Evolutionary conservation across 2,888 invertebrate species (phyloP).

Genomic region (Pheosia tremula): DNA sequence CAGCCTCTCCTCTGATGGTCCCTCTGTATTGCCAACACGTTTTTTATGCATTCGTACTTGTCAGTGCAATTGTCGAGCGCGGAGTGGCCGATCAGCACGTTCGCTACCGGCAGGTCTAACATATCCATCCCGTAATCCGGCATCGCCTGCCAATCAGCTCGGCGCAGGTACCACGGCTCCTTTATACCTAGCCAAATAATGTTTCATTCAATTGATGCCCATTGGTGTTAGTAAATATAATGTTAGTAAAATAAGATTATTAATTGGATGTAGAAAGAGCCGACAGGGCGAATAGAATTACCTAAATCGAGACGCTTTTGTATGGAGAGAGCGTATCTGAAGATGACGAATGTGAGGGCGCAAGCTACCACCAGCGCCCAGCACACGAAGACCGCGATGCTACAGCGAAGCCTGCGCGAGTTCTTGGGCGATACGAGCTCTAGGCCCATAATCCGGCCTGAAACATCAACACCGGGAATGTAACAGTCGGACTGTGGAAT

Average conservation of each 20-base stretch:
- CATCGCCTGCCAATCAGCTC: slow-evolving; percentile 73
- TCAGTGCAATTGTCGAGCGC: slow-evolving; percentile 52
- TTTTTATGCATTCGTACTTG: slow-evolving; percentile 55
- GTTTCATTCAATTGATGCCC: slow-evolving; percentile 11
- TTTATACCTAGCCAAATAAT: slow-evolving; percentile 63
- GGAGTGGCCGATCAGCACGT: slow-evolving; percentile 67
- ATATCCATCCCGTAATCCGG: slow-evolving; percentile 49
- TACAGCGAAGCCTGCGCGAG: slow-evolving; percentile 65
- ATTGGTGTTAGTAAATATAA: not conserved
- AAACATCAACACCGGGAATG: slow-evolving; percentile 45
- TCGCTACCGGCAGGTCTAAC: slow-evolving; percentile 55
- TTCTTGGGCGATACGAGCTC: slow-evolving; percentile 66
- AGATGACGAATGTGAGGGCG: slow-evolving; percentile 61
- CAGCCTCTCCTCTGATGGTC: slow-evolving; percentile 54
- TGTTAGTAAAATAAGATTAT: not conserved
- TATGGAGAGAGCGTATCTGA: slow-evolving; percentile 50
- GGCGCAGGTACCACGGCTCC: slow-evolving; percentile 71
- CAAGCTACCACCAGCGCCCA: slow-evolving; percentile 68
- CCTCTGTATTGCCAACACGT: slow-evolving; percentile 55
- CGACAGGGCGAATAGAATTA: slow-evolving; percentile 32
- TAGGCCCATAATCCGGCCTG: slow-evolving; percentile 75
- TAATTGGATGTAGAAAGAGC: no score
- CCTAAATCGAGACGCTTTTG: slow-evolving; percentile 64
- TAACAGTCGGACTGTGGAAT: slow-evolving; percentile 1
- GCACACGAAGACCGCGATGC: slow-evolving; percentile 75